These are phyloP conservation scores for Lordiphosa clarofinis DNA, from an alignment of 1,140 invertebrate genomes.

Conservation along the genomic window DNA sequence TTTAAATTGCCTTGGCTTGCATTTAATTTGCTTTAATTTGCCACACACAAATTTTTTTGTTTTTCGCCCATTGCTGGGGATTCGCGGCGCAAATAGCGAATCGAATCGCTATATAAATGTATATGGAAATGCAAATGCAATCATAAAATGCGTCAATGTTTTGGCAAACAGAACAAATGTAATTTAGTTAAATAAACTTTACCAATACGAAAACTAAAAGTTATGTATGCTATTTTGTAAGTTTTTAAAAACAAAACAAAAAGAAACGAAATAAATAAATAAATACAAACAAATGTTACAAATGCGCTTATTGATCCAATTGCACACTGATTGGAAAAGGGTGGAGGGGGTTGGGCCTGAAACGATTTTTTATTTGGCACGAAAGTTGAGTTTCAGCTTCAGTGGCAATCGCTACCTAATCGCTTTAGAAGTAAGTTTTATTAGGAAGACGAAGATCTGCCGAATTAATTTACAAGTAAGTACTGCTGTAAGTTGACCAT, in stretches of 20 bases:
- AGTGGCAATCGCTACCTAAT: no score
- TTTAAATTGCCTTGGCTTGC: conserved; percentile 41
- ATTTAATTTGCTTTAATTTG: conserved; percentile 38
- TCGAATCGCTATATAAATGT: conserved; percentile 18
- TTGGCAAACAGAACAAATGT: conserved; percentile 66
- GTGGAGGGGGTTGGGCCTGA: no score
- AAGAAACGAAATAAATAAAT: conserved; percentile 56
- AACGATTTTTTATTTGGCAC: no score
- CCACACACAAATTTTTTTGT: conserved; percentile 11
- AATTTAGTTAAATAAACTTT: conserved; percentile 73
- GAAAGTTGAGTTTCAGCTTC: no score
- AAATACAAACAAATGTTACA: conserved; percentile 32
- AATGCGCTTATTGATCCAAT: not conserved
- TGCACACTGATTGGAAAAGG: no score
- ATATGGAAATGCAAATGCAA: conserved; percentile 59
- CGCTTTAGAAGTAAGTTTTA: no score
- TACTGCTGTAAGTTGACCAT: no score
- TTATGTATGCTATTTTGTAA: conserved; percentile 70
- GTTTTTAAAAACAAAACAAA: conserved; percentile 27
- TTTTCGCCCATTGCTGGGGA: conserved; percentile 18
- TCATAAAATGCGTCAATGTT: conserved; percentile 57
- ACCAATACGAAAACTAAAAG: conserved; percentile 58
- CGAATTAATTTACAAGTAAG: no score
- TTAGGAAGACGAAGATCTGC: no score
- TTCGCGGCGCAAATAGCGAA: conserved; percentile 24